Percentiles rank a stretch among this genome's conserved stretches.
Conservation (phyloP, 2,888 invertebrate species). For the Papilio demoleus region DNA sequence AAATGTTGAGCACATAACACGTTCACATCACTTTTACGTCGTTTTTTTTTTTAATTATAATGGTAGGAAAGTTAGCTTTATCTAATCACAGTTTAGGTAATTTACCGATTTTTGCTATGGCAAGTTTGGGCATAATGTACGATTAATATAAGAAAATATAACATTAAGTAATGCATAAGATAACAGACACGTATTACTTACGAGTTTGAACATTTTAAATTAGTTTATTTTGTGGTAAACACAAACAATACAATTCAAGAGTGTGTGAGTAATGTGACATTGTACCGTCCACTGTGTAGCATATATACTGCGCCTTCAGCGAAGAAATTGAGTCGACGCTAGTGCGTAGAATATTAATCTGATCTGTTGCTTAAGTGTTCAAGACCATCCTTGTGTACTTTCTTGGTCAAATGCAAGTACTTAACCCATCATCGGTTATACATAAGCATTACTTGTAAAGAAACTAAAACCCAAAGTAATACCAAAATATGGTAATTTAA, state of each 20-base stretch:
- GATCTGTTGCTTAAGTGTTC: not conserved
- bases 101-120: too few relatives aligned
- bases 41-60: too few relatives aligned
- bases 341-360: constrained; percentile 22
- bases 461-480: too few relatives aligned
- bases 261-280: constrained; percentile 19
- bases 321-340: constrained; percentile 39
- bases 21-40: too few relatives aligned
- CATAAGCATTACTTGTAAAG: not conserved
- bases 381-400: not conserved
- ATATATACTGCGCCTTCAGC: constrained; percentile 27
- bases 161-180: too few relatives aligned
- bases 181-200: too few relatives aligned
- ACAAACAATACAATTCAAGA: constrained; percentile 32
- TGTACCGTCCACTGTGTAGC: constrained; percentile 5
- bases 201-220: constrained; percentile 69
- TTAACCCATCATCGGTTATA: not conserved
- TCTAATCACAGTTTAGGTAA: too few relatives aligned
- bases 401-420: constrained; percentile 6
- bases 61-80: too few relatives aligned
- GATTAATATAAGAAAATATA: too few relatives aligned
- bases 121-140: too few relatives aligned
- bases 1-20: too few relatives aligned
- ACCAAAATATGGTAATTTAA: too few relatives aligned
- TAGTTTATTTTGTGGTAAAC: constrained; percentile 44